Base-by-base conservation (phyloP, 2,888 invertebrate species). In the Thelaira solivaga region DNA sequence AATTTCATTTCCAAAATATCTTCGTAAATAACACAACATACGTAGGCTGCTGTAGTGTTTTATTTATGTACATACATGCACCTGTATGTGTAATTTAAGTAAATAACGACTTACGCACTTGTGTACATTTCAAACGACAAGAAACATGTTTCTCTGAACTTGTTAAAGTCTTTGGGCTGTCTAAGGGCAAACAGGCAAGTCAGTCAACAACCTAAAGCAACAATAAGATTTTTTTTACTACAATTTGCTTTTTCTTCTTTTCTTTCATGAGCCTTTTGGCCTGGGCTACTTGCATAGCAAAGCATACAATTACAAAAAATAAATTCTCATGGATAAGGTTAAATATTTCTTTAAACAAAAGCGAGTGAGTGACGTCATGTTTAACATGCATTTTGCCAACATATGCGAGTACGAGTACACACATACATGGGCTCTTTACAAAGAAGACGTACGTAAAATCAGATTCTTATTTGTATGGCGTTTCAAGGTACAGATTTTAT, bases 221-320 rank as follows among this genome's bases (percentile, higher is more conserved):
- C 24, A 29, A 11, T 29, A 16, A 16, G 8, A 43, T 53, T 18
- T 43, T 31, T 59, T 59, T 64, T 49, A 31, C 51, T 29, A 64
- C 49, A 57, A 29, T 43, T 43, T 20, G 31, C 16, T 39, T 55
- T 43, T 26, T 5, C 39, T 20, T 41, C 16, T 39, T 55, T 43
- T 26, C 4, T 47, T 20, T 24, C 57, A 41, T 49, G 6, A 20
- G 34, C 36, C 43, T 29, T 43, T 36, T 22, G 43, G 22, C 62
- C 64, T 68, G 68, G 68, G 72, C 51, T 64, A 67, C 41, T n/a
- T n/a, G n/a, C n/a, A n/a, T n/a, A n/a, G n/a, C n/a, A n/a, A 61
- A n/a, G 13, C 43, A 11, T 36, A 18, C 11, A 24, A 34, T n/a
- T 16, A 55, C 39, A 41, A 41, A 13, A n/a, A 10, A 11, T 11